Evolutionary conservation across 2,113 vertebrate genomes (phyloP).

Genomic region (Semicossyphus pulcher): DNA sequence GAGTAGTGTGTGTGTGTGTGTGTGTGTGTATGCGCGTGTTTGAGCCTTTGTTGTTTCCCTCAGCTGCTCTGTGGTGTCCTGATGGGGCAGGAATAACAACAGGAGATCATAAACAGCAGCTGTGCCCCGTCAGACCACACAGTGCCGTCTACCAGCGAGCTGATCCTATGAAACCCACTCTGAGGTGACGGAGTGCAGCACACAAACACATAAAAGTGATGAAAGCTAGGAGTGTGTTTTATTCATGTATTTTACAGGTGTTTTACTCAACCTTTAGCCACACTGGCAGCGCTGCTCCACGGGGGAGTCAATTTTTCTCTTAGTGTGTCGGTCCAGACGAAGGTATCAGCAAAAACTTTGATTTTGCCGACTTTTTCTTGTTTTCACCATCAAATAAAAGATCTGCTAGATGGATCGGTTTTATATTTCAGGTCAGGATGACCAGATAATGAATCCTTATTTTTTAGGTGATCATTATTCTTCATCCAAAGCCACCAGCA

Average conservation of each 20-base stretch:
- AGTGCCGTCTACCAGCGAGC: slow-evolving; percentile 22
- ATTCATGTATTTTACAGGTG: background rate
- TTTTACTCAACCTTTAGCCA: background rate
- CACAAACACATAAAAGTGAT: slow-evolving; percentile 22
- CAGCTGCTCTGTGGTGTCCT: slow-evolving; percentile 65
- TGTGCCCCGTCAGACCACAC: slow-evolving; percentile 67
- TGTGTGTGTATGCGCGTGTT: slow-evolving; percentile 3
- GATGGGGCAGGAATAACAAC: slow-evolving; percentile 69
- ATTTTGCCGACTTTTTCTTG: too few relatives aligned
- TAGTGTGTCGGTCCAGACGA: background rate
- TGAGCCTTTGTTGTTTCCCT: slow-evolving; percentile 60
- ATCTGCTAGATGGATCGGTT: too few relatives aligned
- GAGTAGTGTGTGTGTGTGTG: slow-evolving; percentile 30
- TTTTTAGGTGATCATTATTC: too few relatives aligned
- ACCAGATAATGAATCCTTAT: too few relatives aligned
- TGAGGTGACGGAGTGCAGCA: slow-evolving; percentile 34
- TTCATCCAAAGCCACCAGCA: too few relatives aligned
- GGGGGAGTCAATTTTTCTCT: background rate
- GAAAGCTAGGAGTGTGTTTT: slow-evolving; percentile 43
- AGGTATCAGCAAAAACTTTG: background rate
- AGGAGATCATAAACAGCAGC: slow-evolving; percentile 76
- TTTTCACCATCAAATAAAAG: too few relatives aligned
- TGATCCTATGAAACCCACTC: slow-evolving; percentile 22
- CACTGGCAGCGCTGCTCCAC: background rate
- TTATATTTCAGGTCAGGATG: too few relatives aligned